phyloP scores from a whole-genome alignment of 2,113 vertebrate species.

The Peromyscus maniculatus region DNA sequence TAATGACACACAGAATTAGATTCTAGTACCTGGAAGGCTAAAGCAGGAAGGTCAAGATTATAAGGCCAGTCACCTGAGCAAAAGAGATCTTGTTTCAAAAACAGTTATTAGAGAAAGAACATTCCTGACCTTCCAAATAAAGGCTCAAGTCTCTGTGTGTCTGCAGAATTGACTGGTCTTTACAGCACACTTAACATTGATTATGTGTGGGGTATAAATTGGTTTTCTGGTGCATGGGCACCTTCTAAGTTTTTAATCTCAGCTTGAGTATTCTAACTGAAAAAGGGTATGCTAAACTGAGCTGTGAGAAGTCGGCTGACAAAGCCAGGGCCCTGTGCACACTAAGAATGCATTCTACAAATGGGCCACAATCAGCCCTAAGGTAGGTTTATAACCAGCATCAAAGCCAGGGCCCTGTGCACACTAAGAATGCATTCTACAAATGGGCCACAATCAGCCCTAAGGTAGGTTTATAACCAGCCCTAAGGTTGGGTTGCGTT shows the following conservation, averaged over 20 bases:
- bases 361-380: no score
- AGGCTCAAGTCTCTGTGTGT: conserved; percentile 74
- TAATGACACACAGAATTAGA: background rate
- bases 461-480: background rate
- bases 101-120: background rate
- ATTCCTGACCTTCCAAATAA: background rate
- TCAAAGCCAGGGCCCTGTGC: background rate
- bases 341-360: no score
- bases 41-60: background rate
- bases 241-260: conserved; percentile 56
- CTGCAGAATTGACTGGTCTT: conserved; percentile 85
- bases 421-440: background rate
- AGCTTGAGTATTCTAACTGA: background rate
- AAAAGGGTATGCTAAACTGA: background rate
- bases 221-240: conserved; percentile 76
- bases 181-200: conserved; percentile 77
- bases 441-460: background rate
- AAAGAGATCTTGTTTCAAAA: conserved; percentile 14
- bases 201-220: conserved; percentile 77
- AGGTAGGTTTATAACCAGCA: no score
- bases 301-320: background rate
- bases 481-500: background rate
- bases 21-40: background rate
- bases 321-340: no score
- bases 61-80: background rate